Conservation (phyloP, 2,797 vertebrate genomes). For the Ciconia nigra region DNA sequence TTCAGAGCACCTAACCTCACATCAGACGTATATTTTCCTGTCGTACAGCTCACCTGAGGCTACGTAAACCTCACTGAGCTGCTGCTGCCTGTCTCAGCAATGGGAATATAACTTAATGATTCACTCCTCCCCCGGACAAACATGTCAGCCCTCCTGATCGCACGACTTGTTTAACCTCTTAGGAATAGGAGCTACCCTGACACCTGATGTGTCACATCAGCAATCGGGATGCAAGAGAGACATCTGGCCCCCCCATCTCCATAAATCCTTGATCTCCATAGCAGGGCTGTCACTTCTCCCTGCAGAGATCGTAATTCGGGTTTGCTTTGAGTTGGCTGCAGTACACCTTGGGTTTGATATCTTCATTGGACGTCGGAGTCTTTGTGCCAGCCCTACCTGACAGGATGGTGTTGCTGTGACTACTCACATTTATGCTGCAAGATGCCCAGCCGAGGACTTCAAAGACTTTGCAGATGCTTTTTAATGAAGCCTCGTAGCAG, state of each 20-base stretch:
- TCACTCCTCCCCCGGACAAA: neutral
- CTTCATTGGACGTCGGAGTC: neutral
- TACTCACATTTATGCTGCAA: neutral
- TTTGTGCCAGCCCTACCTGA: neutral
- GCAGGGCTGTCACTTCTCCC: constrained; percentile 57
- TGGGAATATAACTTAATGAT: constrained; percentile 60
- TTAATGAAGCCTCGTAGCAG: neutral
- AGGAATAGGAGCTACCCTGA: constrained; percentile 58
- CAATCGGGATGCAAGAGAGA: constrained; percentile 53
- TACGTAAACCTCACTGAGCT: neutral
- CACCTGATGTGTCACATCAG: constrained; percentile 56
- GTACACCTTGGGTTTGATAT: constrained; percentile 22
- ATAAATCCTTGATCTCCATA: constrained; percentile 61
- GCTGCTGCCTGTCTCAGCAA: constrained; percentile 38
- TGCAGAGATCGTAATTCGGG: constrained; percentile 3
- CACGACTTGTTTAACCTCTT: constrained; percentile 44
- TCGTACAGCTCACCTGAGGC: constrained; percentile 54
- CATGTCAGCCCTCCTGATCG: constrained; percentile 33
- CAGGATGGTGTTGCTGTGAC: neutral
- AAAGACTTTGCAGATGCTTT: neutral
- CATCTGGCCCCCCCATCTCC: constrained; percentile 54
- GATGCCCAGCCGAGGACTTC: neutral
- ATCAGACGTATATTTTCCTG: constrained; percentile 28
- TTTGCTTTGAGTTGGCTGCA: constrained; percentile 25
- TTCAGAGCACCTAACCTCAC: constrained; percentile 16